Conservation (phyloP, 2,888 invertebrate species). For the Muscina levida region DNA sequence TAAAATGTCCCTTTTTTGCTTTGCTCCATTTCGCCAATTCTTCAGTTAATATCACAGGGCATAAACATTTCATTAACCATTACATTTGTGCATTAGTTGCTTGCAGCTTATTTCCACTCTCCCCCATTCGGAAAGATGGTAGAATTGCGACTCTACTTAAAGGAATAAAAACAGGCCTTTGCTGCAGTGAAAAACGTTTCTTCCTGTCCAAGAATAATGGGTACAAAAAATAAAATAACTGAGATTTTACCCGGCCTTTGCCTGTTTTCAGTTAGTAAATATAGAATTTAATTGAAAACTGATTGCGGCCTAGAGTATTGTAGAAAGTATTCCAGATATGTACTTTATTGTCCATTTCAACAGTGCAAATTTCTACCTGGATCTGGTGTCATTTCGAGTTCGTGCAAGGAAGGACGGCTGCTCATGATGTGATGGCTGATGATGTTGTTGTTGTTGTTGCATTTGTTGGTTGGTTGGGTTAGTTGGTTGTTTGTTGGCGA, state of each 20-base stretch:
- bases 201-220: too few relatives aligned
- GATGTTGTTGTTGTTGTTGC: slow-evolving; percentile 3
- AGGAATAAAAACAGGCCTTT: not conserved
- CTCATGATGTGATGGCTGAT: too few relatives aligned
- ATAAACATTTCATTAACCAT: slow-evolving; percentile 46
- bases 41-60: slow-evolving; percentile 37
- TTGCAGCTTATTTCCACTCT: not conserved
- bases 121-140: not conserved
- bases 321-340: slow-evolving; percentile 55
- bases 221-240: too few relatives aligned
- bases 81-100: not conserved
- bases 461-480: not conserved
- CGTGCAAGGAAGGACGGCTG: not conserved
- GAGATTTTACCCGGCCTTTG: not conserved
- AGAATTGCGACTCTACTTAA: not conserved
- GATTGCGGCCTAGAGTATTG: slow-evolving; percentile 62
- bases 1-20: not conserved
- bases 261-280: slow-evolving; percentile 53
- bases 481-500: slow-evolving; percentile 21
- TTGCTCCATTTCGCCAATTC: slow-evolving; percentile 11
- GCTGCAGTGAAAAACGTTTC: too few relatives aligned
- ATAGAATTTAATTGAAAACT: slow-evolving; percentile 73
- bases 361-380: slow-evolving; percentile 36
- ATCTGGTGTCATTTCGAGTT: slow-evolving; percentile 40
- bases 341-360: slow-evolving; percentile 38